phyloP scores from a whole-genome alignment of 1,140 invertebrate species.

The Ruditapes philippinarum region DNA sequence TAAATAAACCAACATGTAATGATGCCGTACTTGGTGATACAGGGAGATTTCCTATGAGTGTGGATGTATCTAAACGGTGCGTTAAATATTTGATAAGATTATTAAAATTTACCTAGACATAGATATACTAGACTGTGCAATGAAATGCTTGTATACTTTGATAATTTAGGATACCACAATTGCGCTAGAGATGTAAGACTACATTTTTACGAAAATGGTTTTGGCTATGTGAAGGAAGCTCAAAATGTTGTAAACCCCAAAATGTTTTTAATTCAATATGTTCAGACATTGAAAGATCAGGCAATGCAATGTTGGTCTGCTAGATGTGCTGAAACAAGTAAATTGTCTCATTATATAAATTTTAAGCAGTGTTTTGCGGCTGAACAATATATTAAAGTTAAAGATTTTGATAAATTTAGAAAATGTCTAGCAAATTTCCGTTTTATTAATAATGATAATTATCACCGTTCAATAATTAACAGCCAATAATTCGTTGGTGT shows the following conservation, averaged over 20 bases:
- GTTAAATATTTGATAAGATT: conserved; percentile 37
- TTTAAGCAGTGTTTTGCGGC: background rate
- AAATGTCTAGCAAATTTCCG: background rate
- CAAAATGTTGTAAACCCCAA: conserved; percentile 2
- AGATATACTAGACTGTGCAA: conserved; percentile 36
- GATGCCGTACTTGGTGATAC: conserved; percentile 33
- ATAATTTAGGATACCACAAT: background rate
- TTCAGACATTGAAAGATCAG: background rate
- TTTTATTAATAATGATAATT: no score
- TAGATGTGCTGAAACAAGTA: background rate
- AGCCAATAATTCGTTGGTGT: no score
- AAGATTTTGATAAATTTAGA: conserved; percentile 2
- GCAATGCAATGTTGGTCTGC: background rate
- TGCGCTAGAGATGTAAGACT: conserved; percentile 7
- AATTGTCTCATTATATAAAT: background rate
- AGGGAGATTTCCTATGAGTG: conserved; percentile 36
- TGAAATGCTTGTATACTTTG: conserved; percentile 32
- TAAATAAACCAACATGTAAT: background rate
- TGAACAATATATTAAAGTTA: background rate
- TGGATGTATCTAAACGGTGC: background rate
- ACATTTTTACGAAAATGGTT: conserved; percentile 26
- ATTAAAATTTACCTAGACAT: background rate
- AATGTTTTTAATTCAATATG: background rate
- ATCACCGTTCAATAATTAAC: no score
- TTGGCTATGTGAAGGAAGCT: conserved; percentile 37